phyloP scores from a whole-genome alignment of 1,140 invertebrate species.

The Leptinotarsa undecemlineata region DNA sequence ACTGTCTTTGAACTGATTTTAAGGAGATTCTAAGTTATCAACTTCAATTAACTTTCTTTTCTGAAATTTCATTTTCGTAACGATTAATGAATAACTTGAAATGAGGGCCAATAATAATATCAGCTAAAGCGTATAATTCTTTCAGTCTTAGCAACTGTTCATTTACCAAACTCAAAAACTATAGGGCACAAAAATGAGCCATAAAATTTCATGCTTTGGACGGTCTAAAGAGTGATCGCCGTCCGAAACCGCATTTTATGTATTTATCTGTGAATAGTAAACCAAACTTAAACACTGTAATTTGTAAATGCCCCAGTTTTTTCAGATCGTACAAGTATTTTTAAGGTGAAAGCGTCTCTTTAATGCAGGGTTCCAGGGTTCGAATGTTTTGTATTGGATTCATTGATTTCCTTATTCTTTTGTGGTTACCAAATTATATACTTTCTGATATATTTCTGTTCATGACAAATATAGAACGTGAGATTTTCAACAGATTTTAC shows the following conservation, averaged over 20 bases:
- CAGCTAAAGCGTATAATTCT: too few species aligned
- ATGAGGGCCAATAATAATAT: too few species aligned
- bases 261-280: constrained; percentile 22
- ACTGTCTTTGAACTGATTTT: too few species aligned
- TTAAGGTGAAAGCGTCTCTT: constrained; percentile 22
- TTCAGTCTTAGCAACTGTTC: background rate
- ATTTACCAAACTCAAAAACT: background rate
- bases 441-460: background rate
- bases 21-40: too few species aligned
- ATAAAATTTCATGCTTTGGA: constrained; percentile 1
- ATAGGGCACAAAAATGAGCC: background rate
- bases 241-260: constrained; percentile 1
- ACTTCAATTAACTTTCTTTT: too few species aligned
- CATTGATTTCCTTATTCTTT: constrained; percentile 1
- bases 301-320: constrained; percentile 25
- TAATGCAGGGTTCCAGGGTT: constrained; percentile 10
- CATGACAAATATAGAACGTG: constrained; percentile 9
- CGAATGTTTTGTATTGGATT: constrained; percentile 4
- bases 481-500: constrained; percentile 15
- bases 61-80: too few species aligned
- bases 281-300: constrained; percentile 21
- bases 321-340: constrained; percentile 8
- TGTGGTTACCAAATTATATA: constrained; percentile 1
- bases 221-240: background rate
- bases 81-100: too few species aligned